Conservation (phyloP, 2,888 invertebrate species). For the Diarsia mendica region DNA sequence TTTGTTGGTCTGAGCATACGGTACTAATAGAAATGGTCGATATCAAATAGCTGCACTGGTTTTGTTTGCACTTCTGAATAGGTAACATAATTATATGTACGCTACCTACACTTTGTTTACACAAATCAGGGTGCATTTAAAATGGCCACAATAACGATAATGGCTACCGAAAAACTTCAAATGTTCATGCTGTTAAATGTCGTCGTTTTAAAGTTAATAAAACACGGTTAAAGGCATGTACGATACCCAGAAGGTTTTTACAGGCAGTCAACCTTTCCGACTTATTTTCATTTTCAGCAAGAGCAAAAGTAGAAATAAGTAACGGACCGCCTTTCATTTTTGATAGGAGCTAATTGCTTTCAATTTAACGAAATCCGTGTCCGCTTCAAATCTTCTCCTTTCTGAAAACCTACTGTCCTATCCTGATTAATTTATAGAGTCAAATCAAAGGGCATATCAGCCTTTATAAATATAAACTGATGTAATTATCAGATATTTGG, state of each 20-base stretch:
- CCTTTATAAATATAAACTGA: neutral
- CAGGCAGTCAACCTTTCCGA: neutral
- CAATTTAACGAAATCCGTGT: neutral
- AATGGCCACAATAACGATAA: neutral
- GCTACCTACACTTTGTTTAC: too few species aligned
- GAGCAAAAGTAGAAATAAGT: neutral
- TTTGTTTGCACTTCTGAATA: slow-evolving; percentile 24
- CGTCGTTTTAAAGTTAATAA: neutral
- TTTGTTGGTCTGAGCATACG: too few species aligned
- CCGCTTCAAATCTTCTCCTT: neutral
- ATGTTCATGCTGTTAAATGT: neutral
- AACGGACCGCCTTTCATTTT: neutral
- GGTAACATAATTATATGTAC: neutral
- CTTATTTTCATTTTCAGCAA: neutral
- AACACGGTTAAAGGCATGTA: neutral
- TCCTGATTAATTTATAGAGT: too few species aligned
- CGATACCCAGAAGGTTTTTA: neutral
- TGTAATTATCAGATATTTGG: neutral
- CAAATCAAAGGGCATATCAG: too few species aligned
- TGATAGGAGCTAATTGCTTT: neutral
- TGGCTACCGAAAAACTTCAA: neutral
- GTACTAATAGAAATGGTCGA: slow-evolving; percentile 24
- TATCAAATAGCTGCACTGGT: slow-evolving; percentile 11
- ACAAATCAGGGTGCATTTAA: neutral
- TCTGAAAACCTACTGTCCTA: neutral